Evolutionary conservation across 2,888 invertebrate genomes (phyloP).

Genomic region (Rhaphigaster nebulosa): DNA sequence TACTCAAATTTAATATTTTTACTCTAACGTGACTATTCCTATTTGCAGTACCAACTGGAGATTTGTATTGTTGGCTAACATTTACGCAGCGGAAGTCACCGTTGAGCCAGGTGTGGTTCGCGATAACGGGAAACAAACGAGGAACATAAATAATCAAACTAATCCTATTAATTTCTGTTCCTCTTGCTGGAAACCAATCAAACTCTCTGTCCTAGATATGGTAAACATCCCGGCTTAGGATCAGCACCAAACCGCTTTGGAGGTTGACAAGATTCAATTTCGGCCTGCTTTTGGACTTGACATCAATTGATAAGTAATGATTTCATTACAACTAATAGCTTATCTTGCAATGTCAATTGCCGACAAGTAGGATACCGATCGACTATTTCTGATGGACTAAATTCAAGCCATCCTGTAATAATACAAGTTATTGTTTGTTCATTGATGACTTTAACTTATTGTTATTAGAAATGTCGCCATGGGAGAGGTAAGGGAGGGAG

Average conservation of each 20-base stretch:
- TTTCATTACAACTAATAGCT: constrained; percentile 2
- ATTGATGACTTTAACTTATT: too few relatives aligned
- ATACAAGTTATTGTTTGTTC: not conserved
- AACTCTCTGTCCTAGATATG: not conserved
- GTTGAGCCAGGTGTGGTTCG: not conserved
- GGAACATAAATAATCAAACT: constrained; percentile 35
- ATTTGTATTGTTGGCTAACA: not conserved
- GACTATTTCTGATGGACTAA: not conserved
- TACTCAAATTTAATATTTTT: too few relatives aligned
- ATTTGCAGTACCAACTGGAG: not conserved
- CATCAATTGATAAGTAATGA: constrained; percentile 18
- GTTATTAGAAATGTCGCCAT: too few relatives aligned
- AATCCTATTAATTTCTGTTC: constrained; percentile 32
- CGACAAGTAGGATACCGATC: not conserved
- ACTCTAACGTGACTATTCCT: too few relatives aligned
- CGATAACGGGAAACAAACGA: not conserved
- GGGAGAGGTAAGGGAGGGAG: too few relatives aligned
- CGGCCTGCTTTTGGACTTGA: not conserved
- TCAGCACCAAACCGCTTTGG: not conserved
- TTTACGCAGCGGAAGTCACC: not conserved
- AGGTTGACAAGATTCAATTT: not conserved
- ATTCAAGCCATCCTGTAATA: not conserved
- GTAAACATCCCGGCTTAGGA: not conserved
- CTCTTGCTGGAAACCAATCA: not conserved
- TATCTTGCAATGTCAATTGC: not conserved